Evolutionary conservation across 2,888 invertebrate species (phyloP).

Genomic region (Euspilapteryx auroguttella): DNA sequence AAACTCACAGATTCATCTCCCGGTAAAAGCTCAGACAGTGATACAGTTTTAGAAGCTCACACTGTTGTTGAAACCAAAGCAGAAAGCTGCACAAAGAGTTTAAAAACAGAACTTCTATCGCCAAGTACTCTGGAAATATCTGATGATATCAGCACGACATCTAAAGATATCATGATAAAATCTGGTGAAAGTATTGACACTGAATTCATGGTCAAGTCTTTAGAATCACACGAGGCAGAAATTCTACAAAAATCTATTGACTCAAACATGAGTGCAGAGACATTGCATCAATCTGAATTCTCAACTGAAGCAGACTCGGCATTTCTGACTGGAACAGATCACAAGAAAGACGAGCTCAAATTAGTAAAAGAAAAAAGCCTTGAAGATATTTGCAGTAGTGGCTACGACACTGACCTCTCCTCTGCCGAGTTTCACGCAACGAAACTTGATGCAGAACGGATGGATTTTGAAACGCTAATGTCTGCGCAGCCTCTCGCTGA

Average conservation of each 20-base stretch:
- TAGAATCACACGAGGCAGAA: constrained; percentile 55
- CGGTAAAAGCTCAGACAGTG: constrained; percentile 22
- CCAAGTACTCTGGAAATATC: constrained; percentile 37
- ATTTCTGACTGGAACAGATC: constrained; percentile 34
- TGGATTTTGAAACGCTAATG: constrained; percentile 51
- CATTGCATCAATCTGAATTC: constrained; percentile 51
- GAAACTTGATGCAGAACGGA: constrained; percentile 54
- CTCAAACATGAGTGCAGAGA: constrained; percentile 54
- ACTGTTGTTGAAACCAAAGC: constrained; percentile 21
- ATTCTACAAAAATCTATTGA: constrained; percentile 54
- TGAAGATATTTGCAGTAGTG: constrained; percentile 72
- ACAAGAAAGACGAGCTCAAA: constrained; percentile 43
- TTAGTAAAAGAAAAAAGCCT: constrained; percentile 50
- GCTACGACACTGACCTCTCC: constrained; percentile 67
- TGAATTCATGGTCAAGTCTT: constrained; percentile 51
- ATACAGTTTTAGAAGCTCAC: constrained; percentile 23
- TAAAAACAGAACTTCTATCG: constrained; percentile 35
- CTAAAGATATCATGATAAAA: constrained; percentile 53
- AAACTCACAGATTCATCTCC: constrained; percentile 16
- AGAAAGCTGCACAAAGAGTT: constrained; percentile 20
- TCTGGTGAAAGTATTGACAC: constrained; percentile 55
- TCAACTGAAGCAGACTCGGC: constrained; percentile 56
- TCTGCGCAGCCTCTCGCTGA: constrained; percentile 50
- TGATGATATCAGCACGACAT: constrained; percentile 38
- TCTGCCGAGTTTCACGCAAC: constrained; percentile 63